These are phyloP conservation scores for Capitulum mitella DNA, from an alignment of 2,888 invertebrate genomes.

Conservation along the genomic window DNA sequence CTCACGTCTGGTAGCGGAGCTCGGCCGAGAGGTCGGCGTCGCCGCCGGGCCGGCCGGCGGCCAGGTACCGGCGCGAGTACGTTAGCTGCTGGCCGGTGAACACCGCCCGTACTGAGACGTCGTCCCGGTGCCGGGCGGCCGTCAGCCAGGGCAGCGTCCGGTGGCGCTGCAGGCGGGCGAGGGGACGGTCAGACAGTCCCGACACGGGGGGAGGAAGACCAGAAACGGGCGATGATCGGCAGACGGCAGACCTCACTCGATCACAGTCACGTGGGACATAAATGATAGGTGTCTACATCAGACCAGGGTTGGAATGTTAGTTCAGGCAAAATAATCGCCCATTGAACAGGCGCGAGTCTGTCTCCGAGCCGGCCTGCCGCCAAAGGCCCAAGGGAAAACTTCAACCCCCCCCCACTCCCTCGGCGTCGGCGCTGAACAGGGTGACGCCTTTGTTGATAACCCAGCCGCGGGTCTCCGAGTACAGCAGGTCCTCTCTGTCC, in stretches of 20 bases:
- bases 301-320: no score
- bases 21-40: neutral
- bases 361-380: no score
- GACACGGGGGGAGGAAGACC: no score
- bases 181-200: no score
- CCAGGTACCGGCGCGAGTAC: neutral
- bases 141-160: neutral
- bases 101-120: neutral
- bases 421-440: neutral
- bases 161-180: neutral
- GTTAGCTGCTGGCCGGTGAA: neutral
- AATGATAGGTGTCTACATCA: no score
- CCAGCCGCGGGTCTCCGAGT: constrained; percentile 8
- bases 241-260: no score
- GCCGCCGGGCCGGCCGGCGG: neutral
- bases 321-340: no score
- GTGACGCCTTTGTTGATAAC: neutral
- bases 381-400: no score
- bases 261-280: no score
- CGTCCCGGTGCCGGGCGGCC: neutral
- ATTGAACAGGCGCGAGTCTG: no score
- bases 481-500: neutral
- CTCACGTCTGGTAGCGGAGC: neutral
- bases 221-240: no score
- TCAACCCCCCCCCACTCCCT: no score